A percentile compares a stretch with the other conserved stretches of the same genome.
Conservation (phyloP, 2,888 invertebrate genomes). For the Plagodis dolabraria region DNA sequence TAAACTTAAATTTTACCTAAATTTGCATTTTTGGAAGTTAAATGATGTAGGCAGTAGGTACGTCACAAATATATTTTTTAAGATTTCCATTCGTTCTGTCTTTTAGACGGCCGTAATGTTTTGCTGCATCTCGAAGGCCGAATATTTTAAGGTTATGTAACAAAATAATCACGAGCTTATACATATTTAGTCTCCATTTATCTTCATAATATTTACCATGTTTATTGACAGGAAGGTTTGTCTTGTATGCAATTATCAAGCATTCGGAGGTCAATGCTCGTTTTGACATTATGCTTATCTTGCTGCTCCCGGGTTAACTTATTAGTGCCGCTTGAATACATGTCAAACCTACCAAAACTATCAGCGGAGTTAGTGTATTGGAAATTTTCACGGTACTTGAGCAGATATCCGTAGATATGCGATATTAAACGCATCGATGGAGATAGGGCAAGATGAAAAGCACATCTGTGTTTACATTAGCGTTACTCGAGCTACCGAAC, state of each 20-base stretch:
- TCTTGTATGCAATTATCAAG: slow-evolving; percentile 39
- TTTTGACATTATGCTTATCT: slow-evolving; percentile 60
- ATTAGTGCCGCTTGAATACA: slow-evolving; percentile 61
- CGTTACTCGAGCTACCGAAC: slow-evolving; percentile 11
- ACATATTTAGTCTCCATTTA: slow-evolving; percentile 32
- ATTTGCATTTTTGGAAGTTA: too few relatives aligned
- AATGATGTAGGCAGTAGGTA: too few relatives aligned
- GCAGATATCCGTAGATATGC: slow-evolving; percentile 43
- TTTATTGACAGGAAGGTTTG: slow-evolving; percentile 44
- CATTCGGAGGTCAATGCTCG: slow-evolving; percentile 58
- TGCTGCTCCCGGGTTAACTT: slow-evolving; percentile 49
- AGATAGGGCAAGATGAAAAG: slow-evolving; percentile 25
- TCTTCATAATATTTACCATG: slow-evolving; percentile 35
- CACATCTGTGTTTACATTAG: slow-evolving; percentile 27
- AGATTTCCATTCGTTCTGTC: slow-evolving; percentile 1
- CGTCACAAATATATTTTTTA: slow-evolving; percentile 6
- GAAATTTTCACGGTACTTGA: slow-evolving; percentile 66
- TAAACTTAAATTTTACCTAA: too few relatives aligned
- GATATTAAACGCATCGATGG: slow-evolving; percentile 21
- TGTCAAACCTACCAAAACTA: slow-evolving; percentile 59
- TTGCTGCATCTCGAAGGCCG: slow-evolving; percentile 21
- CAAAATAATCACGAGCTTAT: slow-evolving; percentile 31
- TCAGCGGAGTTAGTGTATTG: slow-evolving; percentile 59
- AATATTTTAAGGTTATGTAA: slow-evolving; percentile 32
- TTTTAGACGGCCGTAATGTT: slow-evolving; percentile 10